These are phyloP conservation scores for Cremastobaeus sp. DNA, from an alignment of 2,888 invertebrate genomes.

Conservation along the genomic window DNA sequence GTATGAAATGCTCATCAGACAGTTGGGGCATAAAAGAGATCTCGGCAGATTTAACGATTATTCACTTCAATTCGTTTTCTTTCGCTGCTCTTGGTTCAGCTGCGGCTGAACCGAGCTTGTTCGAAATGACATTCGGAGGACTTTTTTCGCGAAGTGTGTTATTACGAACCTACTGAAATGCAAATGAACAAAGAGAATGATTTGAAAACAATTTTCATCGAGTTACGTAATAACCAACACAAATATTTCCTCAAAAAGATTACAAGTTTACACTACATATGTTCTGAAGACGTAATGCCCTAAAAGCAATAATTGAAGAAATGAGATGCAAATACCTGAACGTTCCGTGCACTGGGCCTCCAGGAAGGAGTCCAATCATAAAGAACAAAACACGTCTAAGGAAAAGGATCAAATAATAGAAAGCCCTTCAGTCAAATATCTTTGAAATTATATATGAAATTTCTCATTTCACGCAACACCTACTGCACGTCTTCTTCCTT, in stretches of 20 bases:
- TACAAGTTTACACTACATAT: conserved; percentile 49
- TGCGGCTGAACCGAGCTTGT: conserved; percentile 22
- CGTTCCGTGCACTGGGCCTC: conserved; percentile 30
- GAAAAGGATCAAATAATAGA: conserved; percentile 33
- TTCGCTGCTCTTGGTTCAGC: conserved; percentile 14
- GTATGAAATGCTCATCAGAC: no score
- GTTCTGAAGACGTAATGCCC: conserved; percentile 28
- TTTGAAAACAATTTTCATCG: conserved; percentile 52
- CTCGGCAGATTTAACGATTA: conserved; percentile 20
- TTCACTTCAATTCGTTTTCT: conserved; percentile 29
- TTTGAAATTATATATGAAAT: conserved; percentile 51
- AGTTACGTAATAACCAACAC: conserved; percentile 32
- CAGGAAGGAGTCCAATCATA: conserved; percentile 50
- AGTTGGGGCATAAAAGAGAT: no score
- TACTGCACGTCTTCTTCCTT: conserved; percentile 34
- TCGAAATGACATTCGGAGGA: conserved; percentile 15
- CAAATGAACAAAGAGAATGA: conserved; percentile 37
- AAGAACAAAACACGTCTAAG: conserved; percentile 47
- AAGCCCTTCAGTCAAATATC: conserved; percentile 55
- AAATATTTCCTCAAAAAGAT: no score
- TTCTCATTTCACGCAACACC: conserved; percentile 57
- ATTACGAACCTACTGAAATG: conserved; percentile 37
- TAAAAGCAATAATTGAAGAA: conserved; percentile 58
- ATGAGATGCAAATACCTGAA: conserved; percentile 57
- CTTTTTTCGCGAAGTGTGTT: conserved; percentile 15